A percentile compares a stretch with the other conserved stretches of the same genome.
Conservation (phyloP, 2,113 vertebrate genomes). For the Sterrhoptilus dennistouni region DNA sequence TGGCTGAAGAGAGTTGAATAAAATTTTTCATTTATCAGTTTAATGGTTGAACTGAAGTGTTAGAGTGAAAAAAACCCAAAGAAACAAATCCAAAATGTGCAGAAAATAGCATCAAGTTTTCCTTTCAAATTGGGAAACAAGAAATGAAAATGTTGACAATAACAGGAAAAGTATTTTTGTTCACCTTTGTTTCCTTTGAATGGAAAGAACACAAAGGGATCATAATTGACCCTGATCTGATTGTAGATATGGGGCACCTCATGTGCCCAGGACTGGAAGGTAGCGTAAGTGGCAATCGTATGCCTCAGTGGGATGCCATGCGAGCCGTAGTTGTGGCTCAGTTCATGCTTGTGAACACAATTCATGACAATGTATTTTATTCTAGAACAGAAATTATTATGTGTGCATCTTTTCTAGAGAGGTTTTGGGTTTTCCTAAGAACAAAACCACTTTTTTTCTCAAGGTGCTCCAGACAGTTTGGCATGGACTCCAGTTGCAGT, state of each 20-base stretch:
- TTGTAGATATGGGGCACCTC: not conserved
- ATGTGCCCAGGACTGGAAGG: not conserved
- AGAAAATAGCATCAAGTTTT: not conserved
- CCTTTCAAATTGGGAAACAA: not conserved
- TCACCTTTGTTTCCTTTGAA: not conserved
- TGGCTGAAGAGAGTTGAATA: not conserved
- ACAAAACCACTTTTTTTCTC: not conserved
- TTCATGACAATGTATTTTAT: not conserved
- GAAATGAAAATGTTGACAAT: not conserved
- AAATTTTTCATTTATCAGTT: not conserved
- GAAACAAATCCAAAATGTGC: not conserved
- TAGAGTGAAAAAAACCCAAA: not conserved
- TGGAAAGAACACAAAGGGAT: not conserved
- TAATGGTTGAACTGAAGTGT: not conserved
- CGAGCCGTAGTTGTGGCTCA: not conserved
- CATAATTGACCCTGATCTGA: not conserved
- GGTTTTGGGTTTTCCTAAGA: not conserved
- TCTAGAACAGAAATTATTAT: not conserved
- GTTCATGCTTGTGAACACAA: not conserved
- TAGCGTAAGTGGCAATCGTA: not conserved
- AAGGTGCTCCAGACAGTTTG: not conserved
- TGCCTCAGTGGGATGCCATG: not conserved
- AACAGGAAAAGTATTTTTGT: not conserved
- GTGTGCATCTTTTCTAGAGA: not conserved
- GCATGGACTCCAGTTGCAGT: not conserved